phyloP scores from a whole-genome alignment of 2,113 vertebrate species.

The Spermophilus dauricus region DNA sequence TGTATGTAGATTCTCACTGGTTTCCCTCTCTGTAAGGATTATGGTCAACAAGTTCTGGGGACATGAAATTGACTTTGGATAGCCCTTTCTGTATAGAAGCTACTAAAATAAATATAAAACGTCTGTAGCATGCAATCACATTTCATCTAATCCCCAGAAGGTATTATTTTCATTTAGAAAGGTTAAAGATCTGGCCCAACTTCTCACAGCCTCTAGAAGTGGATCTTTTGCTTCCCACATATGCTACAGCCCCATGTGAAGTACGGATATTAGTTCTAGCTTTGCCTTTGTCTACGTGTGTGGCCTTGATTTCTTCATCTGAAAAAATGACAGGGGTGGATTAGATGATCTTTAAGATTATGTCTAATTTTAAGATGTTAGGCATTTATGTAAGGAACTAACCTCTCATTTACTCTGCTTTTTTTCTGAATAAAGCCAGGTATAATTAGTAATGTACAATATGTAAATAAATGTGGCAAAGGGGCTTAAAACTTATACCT shows the following conservation, averaged over 20 bases:
- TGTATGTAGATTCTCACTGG: not conserved
- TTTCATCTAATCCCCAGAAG: not conserved
- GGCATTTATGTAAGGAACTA: not conserved
- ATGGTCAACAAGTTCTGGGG: not conserved
- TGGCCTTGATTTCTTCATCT: slow-evolving; percentile 58
- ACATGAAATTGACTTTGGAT: not conserved
- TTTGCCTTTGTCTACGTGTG: slow-evolving; percentile 43
- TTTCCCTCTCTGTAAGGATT: not conserved
- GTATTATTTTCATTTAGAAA: not conserved
- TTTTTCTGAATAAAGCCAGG: not conserved
- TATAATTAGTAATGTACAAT: slow-evolving; percentile 29
- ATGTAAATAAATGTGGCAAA: not conserved
- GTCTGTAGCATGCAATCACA: not conserved
- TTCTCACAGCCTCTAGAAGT: not conserved
- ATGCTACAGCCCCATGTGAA: not conserved
- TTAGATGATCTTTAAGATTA: slow-evolving; percentile 46
- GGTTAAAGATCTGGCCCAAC: not conserved
- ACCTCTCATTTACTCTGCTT: slow-evolving; percentile 9
- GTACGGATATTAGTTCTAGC: not conserved
- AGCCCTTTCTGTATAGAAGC: not conserved
- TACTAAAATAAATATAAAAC: not conserved
- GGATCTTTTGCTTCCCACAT: not conserved
- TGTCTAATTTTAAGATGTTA: not conserved
- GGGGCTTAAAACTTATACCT: not conserved
- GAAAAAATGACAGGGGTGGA: slow-evolving; percentile 4